Conservation (phyloP, 2,797 vertebrate genomes). For the Sebastolobus altivelis region DNA sequence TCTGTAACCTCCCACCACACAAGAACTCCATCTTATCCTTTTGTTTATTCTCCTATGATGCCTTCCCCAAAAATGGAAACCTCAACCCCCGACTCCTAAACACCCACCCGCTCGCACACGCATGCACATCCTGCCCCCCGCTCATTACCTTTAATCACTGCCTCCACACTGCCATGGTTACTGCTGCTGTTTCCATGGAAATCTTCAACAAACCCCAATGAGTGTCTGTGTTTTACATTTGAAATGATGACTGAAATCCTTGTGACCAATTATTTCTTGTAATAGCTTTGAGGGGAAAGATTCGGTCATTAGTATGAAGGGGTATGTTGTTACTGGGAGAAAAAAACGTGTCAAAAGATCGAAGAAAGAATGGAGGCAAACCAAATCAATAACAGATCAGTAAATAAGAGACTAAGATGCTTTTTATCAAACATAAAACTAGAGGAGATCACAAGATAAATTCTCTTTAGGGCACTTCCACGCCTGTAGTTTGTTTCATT, state of each 20-base stretch:
- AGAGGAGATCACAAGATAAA: not conserved
- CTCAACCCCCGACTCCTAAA: constrained; percentile 43
- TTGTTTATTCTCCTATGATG: constrained; percentile 33
- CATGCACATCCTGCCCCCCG: constrained; percentile 28
- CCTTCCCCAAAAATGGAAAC: constrained; percentile 51
- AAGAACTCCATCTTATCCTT: constrained; percentile 16
- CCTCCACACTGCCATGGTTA: constrained; percentile 75
- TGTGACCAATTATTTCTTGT: constrained; percentile 62
- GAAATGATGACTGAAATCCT: constrained; percentile 64
- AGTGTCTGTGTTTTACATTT: constrained; percentile 62
- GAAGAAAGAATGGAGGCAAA: not conserved
- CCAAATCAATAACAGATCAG: not conserved
- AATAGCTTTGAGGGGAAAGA: constrained; percentile 23
- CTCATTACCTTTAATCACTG: constrained; percentile 70
- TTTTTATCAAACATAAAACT: not conserved
- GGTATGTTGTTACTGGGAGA: constrained; percentile 5
- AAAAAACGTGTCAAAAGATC: not conserved
- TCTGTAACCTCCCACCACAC: constrained; percentile 30
- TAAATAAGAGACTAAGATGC: not conserved
- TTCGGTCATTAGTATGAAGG: constrained; percentile 28
- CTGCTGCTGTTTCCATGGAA: constrained; percentile 76
- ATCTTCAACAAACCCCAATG: constrained; percentile 63
- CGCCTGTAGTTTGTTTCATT: not conserved
- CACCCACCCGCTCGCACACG: constrained; percentile 37
- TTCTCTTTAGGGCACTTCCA: not conserved